phyloP scores from a whole-genome alignment of 2,888 invertebrate genomes.

The Chirona hameri region DNA sequence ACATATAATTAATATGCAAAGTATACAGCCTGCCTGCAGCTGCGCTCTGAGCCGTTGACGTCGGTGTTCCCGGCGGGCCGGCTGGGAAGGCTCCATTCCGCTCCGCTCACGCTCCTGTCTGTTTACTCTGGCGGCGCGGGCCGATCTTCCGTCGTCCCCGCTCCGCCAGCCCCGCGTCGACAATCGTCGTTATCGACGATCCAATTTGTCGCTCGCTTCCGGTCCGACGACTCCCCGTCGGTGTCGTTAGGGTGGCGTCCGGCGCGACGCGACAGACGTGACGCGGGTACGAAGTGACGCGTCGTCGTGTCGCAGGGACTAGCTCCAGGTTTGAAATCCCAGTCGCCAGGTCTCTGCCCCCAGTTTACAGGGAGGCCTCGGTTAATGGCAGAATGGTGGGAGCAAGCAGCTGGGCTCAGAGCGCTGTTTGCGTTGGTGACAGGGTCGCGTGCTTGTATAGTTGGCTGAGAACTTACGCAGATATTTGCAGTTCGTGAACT shows the following conservation, averaged over 20 bases:
- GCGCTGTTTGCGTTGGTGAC: not conserved
- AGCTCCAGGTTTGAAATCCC: too few species aligned
- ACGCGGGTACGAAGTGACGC: not conserved
- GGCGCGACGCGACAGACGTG: not conserved
- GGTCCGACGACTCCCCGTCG: not conserved
- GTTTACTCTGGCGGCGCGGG: not conserved
- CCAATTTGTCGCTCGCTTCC: slow-evolving; percentile 29
- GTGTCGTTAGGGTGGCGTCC: not conserved
- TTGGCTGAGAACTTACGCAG: not conserved
- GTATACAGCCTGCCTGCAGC: too few species aligned
- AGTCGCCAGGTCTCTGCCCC: too few species aligned
- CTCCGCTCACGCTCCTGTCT: not conserved
- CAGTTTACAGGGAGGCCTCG: too few species aligned
- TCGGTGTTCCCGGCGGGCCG: too few species aligned
- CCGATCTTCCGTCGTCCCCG: not conserved
- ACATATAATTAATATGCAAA: too few species aligned
- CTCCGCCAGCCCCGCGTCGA: not conserved
- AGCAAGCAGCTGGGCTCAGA: not conserved
- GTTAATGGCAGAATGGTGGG: too few species aligned
- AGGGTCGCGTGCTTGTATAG: not conserved
- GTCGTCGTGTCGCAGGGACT: too few species aligned
- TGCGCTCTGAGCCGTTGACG: too few species aligned
- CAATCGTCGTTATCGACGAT: slow-evolving; percentile 29
- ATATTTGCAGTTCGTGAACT: too few species aligned
- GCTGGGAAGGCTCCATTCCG: too few species aligned